Percentiles rank a stretch among this genome's conserved stretches.
Conservation (phyloP, 2,888 invertebrate species). For the Lasioglossum marginatum region DNA sequence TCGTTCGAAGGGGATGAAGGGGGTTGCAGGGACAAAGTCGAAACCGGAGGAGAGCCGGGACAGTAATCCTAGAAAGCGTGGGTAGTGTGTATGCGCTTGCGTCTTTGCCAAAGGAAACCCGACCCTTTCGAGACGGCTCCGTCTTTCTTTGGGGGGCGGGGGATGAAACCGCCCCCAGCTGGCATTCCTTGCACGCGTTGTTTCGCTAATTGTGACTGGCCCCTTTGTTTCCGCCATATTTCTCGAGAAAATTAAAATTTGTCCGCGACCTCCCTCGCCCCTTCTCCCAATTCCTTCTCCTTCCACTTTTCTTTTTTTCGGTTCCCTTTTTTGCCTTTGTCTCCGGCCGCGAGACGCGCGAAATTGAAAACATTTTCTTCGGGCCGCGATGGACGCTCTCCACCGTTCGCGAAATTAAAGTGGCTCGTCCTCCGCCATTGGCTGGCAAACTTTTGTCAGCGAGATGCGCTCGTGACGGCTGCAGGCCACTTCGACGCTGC, state of each 20-base stretch:
- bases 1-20: not conserved
- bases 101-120: constrained; percentile 21
- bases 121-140: not conserved
- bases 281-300: not conserved
- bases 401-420: constrained; percentile 45
- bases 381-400: not conserved
- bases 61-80: constrained; percentile 27
- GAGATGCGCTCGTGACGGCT: not conserved
- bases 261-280: constrained; percentile 13
- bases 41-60: not conserved
- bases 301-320: not conserved
- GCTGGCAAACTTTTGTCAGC: not conserved
- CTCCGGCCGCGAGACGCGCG: constrained; percentile 9
- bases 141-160: not conserved
- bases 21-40: not conserved
- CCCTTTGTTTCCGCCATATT: constrained; percentile 55
- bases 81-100: not conserved
- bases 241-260: constrained; percentile 65
- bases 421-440: constrained; percentile 26
- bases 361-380: constrained; percentile 41
- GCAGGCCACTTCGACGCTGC: not conserved
- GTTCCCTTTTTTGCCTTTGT: constrained; percentile 8
- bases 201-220: constrained; percentile 67
- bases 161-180: not conserved
- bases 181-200: constrained; percentile 58